Conservation (phyloP, 2,888 invertebrate genomes). For the Nephrotoma flavescens region DNA sequence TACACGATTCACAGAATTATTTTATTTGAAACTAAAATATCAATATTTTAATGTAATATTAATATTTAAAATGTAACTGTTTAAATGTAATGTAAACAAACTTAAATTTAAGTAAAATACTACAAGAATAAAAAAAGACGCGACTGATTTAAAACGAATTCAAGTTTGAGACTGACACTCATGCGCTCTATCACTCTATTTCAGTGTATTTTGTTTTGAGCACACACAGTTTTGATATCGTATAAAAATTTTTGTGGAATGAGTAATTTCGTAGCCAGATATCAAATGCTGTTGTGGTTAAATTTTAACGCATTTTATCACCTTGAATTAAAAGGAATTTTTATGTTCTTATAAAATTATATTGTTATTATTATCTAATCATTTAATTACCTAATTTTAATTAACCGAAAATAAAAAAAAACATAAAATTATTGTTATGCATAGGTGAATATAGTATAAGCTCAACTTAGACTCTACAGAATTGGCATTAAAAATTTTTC, state of each 20-base stretch:
- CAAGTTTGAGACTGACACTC: background rate
- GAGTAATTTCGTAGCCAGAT: background rate
- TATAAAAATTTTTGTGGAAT: background rate
- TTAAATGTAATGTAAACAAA: background rate
- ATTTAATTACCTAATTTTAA: no score
- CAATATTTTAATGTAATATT: no score
- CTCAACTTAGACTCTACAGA: no score
- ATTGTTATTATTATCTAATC: no score
- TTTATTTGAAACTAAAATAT: no score
- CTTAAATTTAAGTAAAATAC: background rate
- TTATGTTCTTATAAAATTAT: no score
- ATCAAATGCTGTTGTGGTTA: background rate
- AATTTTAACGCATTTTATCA: background rate
- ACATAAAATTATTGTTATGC: no score
- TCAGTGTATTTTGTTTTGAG: background rate
- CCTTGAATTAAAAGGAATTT: no score
- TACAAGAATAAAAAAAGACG: background rate
- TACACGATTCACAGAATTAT: background rate
- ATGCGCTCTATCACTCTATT: background rate
- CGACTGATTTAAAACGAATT: background rate
- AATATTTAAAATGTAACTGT: background rate
- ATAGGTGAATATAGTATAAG: no score
- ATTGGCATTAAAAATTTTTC: no score
- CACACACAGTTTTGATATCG: background rate
- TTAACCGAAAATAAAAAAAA: no score